Evolutionary conservation across 2,888 invertebrate genomes (phyloP), one percentile per base, ranked within the genome.

Genomic region (Perizoma flavofasciatum): DNA sequence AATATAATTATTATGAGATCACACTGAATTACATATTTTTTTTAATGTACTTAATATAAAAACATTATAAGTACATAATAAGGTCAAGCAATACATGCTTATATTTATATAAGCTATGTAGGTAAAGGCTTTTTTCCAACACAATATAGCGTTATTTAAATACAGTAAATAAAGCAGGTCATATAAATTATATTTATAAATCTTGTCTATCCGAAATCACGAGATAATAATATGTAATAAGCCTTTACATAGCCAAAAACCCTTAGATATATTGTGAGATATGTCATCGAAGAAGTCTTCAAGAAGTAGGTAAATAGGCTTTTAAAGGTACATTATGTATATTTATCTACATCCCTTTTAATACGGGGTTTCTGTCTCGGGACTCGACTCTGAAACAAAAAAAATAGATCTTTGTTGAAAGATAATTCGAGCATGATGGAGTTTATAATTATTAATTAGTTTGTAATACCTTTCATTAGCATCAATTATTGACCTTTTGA

Each of bases 331-430:
- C 9, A 22, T 8, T 35, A 39, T n/a, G 39, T 22, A 49, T 39
- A 8, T 11, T 11, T 44, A 22, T 44, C 22, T 41, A 10, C 6
- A 44, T 22, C 22, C 44, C 44, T 44, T 44, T 67, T 63, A 66
- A 49, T 86, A 83, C 41, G 75, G 70, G 40, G 74, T 67, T 52
- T 82, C 83, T 59, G 50, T 40, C 47, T 87, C 88, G 41, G 76
- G 68, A 77, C 77, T 86, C 53, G 83, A 72, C 61, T 85, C 89
- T 86, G 89, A 43, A 84, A 87, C 68, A 66, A 69, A 71, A 69
- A 61, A 9, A 40, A 22, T 50, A 4, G 6, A 54, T 40, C 32
- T 56, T 45, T 46, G 33, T 68, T 62, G 32, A 41, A 67, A 63
- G 34, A 34, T 43, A 47, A 41, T 57, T 48, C 11, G 22, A 7